phyloP scores from a whole-genome alignment of 1,140 invertebrate species.

The Drosophila ogumai region DNA sequence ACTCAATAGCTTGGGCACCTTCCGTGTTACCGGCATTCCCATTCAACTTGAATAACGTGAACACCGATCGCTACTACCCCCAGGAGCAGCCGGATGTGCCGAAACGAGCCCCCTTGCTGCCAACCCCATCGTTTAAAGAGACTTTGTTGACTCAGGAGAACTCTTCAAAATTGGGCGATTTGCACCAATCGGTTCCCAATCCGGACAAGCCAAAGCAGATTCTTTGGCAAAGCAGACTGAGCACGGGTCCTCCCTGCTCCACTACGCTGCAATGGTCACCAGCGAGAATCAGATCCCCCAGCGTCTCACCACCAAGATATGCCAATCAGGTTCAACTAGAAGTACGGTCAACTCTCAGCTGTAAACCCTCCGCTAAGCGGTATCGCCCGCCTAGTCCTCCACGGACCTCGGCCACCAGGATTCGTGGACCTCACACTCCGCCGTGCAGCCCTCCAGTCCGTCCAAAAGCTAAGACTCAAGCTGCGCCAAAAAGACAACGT shows the following conservation, averaged over 20 bases:
- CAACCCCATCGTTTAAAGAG: conserved; percentile 21
- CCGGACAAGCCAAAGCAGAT: background rate
- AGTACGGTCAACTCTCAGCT: background rate
- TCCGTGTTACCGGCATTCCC: background rate
- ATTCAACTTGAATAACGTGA: conserved; percentile 19
- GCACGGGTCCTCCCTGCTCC: background rate
- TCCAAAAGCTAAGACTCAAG: background rate
- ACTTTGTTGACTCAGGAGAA: background rate
- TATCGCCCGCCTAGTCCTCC: background rate
- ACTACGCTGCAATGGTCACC: background rate
- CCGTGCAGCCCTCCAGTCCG: background rate
- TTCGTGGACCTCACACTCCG: background rate
- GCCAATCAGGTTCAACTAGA: background rate
- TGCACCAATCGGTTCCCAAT: background rate
- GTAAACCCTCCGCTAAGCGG: background rate
- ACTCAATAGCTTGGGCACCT: background rate
- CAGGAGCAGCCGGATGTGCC: background rate
- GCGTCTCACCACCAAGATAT: background rate
- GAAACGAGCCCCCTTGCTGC: conserved; percentile 15
- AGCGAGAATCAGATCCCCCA: background rate
- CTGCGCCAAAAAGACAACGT: conserved; percentile 9
- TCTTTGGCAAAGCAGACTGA: background rate
- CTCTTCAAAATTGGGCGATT: background rate
- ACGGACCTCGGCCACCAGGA: background rate
- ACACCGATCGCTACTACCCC: conserved; percentile 43